Percentiles rank a stretch among this genome's conserved stretches.
phyloP scores from a whole-genome alignment of 2,113 vertebrate species.

The Tragulus kanchil region DNA sequence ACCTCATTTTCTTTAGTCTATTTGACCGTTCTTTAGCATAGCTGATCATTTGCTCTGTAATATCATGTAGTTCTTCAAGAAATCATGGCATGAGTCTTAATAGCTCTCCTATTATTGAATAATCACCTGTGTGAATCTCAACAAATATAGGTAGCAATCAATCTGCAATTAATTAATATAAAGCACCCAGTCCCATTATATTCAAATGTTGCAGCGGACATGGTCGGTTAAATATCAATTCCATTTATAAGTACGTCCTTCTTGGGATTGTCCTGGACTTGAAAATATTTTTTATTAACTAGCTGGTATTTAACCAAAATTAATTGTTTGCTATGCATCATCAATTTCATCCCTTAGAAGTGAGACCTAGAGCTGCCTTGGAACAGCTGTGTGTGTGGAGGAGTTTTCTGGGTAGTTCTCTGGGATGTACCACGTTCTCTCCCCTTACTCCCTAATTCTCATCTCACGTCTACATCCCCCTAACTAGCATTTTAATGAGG shows the following conservation, averaged over 20 bases:
- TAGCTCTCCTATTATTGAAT: constrained; percentile 33
- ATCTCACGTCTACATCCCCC: background rate
- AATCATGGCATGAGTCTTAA: constrained; percentile 29
- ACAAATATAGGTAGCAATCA: constrained; percentile 68
- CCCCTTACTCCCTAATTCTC: background rate
- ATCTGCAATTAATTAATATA: constrained; percentile 71
- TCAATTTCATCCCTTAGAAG: constrained; percentile 50
- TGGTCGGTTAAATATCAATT: constrained; percentile 72
- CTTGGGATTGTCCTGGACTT: constrained; percentile 65
- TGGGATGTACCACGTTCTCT: background rate
- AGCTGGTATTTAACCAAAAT: constrained; percentile 77
- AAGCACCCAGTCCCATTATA: constrained; percentile 71
- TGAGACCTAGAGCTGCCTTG: background rate
- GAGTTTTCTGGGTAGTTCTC: background rate
- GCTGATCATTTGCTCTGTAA: constrained; percentile 36
- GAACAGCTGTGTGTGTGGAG: background rate
- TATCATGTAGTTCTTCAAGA: constrained; percentile 12
- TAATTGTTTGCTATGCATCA: constrained; percentile 75
- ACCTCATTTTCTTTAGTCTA: background rate
- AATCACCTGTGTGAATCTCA: constrained; percentile 67
- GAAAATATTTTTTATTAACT: constrained; percentile 76
- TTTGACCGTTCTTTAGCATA: background rate
- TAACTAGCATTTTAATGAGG: constrained; percentile 33
- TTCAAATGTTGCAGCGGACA: constrained; percentile 62
- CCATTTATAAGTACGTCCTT: constrained; percentile 73